These are phyloP conservation scores for Ichneumon xanthorius DNA, from an alignment of 2,888 invertebrate species.

Conservation along the genomic window DNA sequence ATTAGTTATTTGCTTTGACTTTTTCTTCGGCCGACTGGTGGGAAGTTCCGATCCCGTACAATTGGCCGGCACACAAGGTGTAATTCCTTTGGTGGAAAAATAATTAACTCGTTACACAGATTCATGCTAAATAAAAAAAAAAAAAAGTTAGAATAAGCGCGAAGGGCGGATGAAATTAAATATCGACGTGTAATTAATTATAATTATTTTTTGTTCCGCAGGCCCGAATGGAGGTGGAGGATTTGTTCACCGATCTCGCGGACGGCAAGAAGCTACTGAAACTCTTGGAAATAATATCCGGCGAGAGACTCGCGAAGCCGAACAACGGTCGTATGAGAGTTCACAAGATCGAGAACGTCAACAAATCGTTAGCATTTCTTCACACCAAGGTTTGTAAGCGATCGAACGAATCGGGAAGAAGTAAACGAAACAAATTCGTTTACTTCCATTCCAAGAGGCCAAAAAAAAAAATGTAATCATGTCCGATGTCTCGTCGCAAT, in stretches of 20 bases:
- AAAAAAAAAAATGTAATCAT: neutral
- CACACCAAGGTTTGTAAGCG: constrained; percentile 92
- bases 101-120: neutral
- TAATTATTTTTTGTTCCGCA: constrained; percentile 84
- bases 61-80: too few relatives aligned
- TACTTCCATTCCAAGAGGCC: neutral
- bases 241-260: constrained; percentile 97
- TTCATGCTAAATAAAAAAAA: neutral
- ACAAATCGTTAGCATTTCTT: constrained; percentile 97
- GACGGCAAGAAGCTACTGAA: constrained; percentile 97
- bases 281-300: constrained; percentile 99
- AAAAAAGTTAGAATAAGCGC: neutral
- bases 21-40: too few relatives aligned
- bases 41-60: too few relatives aligned
- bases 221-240: constrained; percentile 99
- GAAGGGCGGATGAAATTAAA: neutral
- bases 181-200: constrained; percentile 25
- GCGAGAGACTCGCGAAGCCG: constrained; percentile 98
- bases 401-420: neutral
- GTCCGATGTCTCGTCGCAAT: neutral
- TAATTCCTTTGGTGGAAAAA: neutral
- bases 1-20: too few relatives aligned
- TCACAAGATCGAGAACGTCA: constrained; percentile 99
- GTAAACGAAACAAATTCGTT: constrained; percentile 23
- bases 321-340: constrained; percentile 98